Base-by-base conservation (phyloP, 2,888 invertebrate genomes). In the Colletes collaris region DNA sequence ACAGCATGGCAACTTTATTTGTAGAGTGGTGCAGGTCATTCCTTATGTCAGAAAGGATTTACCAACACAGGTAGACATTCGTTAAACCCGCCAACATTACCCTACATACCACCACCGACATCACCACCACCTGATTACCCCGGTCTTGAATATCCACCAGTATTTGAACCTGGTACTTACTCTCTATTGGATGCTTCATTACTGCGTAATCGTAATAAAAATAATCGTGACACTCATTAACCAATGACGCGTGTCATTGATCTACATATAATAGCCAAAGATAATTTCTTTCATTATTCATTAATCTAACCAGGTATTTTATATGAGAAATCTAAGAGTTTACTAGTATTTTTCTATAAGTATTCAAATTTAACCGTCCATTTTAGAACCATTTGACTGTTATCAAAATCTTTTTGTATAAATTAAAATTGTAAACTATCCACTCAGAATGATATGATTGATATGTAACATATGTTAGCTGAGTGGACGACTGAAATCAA, bases 151-250 rank as follows among this genome's bases (percentile, higher is more conserved):
- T 97, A 97, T 92, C 97, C 97, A 62, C 97, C 97, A 63, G 96
- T 97, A 50, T 97, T 97, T 93, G 97, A 97, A 92, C 95, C 97
- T 0, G 97, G 97, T 93, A 97, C 96, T 0, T 97, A 97, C 93
- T 96, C 96, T 66, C 94, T 97, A 75, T 94, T 94, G 8, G 94
- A 95, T 90, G 95, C 93, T 44, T 92, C 92, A 4, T 75, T 92
- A 40, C 81, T 91, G 35, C 89, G 90, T 10, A 89, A 87, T 82
- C 89, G 92, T 50, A 89, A 87, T 75, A 89, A 89, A 66, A 87
- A 75, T 77, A 85, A 89, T 85, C 81, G 82, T 70, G 77, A 84
- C 55, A 67, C 70, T 46, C 75, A 80, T 71, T 81, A 76, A 81
- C 50, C 53, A 66, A 72, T 66, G 49, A 60, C 13, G 58, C 74